These are phyloP conservation scores for Geococcyx californianus DNA, from an alignment of 2,113 vertebrate species.

Conservation along the genomic window DNA sequence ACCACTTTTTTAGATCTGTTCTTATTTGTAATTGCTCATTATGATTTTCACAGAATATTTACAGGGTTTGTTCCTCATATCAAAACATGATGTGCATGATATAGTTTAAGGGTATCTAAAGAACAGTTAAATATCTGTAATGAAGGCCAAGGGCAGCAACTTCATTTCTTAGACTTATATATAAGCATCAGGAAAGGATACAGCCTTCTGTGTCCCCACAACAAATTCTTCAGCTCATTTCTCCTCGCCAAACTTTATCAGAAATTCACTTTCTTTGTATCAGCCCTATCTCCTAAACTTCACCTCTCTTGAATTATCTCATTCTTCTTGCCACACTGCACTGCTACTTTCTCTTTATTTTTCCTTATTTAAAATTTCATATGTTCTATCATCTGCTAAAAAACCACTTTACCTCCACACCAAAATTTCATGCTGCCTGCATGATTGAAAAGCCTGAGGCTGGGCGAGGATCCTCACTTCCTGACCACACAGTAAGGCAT, in stretches of 20 bases:
- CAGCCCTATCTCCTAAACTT: background rate
- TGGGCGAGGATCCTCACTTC: background rate
- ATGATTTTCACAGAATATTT: background rate
- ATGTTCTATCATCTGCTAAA: background rate
- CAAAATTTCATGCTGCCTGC: background rate
- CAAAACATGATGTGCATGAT: background rate
- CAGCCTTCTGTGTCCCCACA: background rate
- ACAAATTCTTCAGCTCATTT: background rate
- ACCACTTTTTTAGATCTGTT: accelerated
- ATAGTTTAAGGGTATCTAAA: background rate
- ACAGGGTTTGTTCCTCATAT: background rate
- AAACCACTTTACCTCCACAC: background rate
- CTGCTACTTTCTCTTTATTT: background rate
- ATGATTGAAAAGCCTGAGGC: background rate
- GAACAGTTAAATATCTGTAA: background rate
- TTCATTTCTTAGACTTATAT: background rate
- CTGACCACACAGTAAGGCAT: background rate
- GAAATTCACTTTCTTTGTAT: background rate
- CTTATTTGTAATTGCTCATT: background rate
- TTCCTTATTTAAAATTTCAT: background rate
- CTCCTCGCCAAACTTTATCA: background rate
- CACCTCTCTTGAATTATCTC: background rate
- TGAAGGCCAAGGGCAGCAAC: background rate
- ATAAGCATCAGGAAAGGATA: background rate
- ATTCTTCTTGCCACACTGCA: background rate